A percentile compares a stretch with the other conserved stretches of the same genome.
phyloP scores from a whole-genome alignment of 2,888 invertebrate genomes.

The Teinopalpus imperialis region DNA sequence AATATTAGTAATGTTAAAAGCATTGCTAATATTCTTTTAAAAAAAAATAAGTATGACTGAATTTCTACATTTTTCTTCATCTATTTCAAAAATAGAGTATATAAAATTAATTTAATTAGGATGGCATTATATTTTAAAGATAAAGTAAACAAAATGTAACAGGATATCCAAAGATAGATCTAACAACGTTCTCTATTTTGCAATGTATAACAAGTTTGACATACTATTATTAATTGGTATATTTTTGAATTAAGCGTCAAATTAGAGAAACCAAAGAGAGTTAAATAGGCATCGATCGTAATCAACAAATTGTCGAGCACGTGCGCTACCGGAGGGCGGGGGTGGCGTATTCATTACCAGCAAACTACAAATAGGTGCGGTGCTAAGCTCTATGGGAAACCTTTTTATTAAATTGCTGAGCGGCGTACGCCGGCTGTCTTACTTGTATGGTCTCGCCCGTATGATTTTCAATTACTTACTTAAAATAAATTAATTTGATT shows the following conservation, averaged over 20 bases:
- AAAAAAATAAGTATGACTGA: too few species aligned
- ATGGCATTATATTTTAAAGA: too few species aligned
- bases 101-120: too few species aligned
- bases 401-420: constrained; percentile 76
- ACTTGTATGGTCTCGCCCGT: constrained; percentile 74
- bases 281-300: constrained; percentile 50
- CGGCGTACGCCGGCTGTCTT: constrained; percentile 55
- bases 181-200: too few species aligned
- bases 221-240: too few species aligned
- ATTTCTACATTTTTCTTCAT: too few species aligned
- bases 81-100: too few species aligned
- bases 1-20: too few species aligned
- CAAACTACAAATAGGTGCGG: constrained; percentile 21
- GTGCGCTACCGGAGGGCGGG: constrained; percentile 29
- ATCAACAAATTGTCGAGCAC: constrained; percentile 34
- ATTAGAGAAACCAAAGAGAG: constrained; percentile 53
- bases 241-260: constrained; percentile 3
- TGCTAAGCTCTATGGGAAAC: constrained; percentile 65
- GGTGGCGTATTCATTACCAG: constrained; percentile 31
- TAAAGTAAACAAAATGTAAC: too few species aligned
- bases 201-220: too few species aligned
- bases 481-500: constrained; percentile 62
- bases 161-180: too few species aligned
- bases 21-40: too few species aligned
- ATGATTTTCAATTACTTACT: constrained; percentile 59